These are phyloP conservation scores for Hypercompe scribonia DNA, from an alignment of 2,888 invertebrate genomes.

Conservation along the genomic window DNA sequence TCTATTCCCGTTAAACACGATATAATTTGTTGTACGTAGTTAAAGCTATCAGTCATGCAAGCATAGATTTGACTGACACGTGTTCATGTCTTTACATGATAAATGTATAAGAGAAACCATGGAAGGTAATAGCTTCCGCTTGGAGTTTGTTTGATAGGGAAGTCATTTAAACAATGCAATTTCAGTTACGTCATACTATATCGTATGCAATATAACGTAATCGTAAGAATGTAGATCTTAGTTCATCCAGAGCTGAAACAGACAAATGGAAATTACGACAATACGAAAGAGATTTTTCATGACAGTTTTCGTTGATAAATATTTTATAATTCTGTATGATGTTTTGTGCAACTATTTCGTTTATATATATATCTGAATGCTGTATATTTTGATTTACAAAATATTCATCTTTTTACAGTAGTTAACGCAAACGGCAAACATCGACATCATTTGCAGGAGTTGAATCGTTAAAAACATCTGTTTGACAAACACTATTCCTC, in stretches of 20 bases:
- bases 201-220: not conserved
- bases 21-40: slow-evolving; percentile 24
- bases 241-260: not conserved
- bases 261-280: not conserved
- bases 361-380: not conserved
- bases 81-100: slow-evolving; percentile 25
- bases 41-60: slow-evolving; percentile 41
- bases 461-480: too few species aligned
- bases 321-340: not conserved
- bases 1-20: slow-evolving; percentile 32
- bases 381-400: not conserved
- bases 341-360: not conserved
- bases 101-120: slow-evolving; percentile 30
- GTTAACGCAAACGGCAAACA: too few species aligned
- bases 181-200: not conserved
- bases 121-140: not conserved
- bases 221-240: not conserved
- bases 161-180: slow-evolving; percentile 1
- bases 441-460: too few species aligned
- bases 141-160: not conserved
- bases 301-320: not conserved
- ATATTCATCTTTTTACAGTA: too few species aligned
- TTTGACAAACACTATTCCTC: not conserved
- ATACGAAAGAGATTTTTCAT: not conserved
- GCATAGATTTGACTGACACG: slow-evolving; percentile 20